Percentiles rank a stretch among this genome's conserved stretches.
Conservation (phyloP, 2,888 invertebrate genomes). For the Drosophila multiciliata region DNA sequence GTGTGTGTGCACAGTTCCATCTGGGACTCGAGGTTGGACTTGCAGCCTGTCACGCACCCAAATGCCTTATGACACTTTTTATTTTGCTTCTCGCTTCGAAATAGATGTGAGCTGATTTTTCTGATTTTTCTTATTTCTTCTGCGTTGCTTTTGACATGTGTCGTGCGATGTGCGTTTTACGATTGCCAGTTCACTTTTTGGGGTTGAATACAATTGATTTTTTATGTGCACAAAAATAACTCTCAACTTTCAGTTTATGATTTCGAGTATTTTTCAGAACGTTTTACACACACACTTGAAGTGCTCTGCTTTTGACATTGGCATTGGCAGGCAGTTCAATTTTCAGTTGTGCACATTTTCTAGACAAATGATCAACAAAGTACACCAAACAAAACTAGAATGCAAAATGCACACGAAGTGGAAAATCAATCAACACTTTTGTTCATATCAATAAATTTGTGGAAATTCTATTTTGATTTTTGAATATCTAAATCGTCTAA, state of each 20-base stretch:
- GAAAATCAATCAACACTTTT: neutral
- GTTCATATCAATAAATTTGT: neutral
- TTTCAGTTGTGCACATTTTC: neutral
- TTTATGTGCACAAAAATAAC: conserved; percentile 58
- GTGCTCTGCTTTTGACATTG: conserved; percentile 59
- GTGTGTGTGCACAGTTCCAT: conserved; percentile 33
- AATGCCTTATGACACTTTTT: conserved; percentile 77
- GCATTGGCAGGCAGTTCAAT: conserved; percentile 46
- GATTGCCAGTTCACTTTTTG: conserved; percentile 35
- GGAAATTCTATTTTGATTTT: neutral
- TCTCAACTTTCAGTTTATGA: conserved; percentile 39
- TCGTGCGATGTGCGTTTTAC: conserved; percentile 28
- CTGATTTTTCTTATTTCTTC: conserved; percentile 35
- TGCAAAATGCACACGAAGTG: neutral
- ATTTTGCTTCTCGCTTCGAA: conserved; percentile 38
- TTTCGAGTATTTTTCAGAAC: conserved; percentile 14
- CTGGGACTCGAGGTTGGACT: conserved; percentile 26
- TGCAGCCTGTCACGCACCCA: conserved; percentile 39
- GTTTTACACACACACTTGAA: conserved; percentile 34
- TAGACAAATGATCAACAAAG: neutral
- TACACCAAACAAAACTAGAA: conserved; percentile 4
- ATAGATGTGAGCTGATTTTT: conserved; percentile 35
- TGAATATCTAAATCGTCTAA: neutral
- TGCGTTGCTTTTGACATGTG: conserved; percentile 66
- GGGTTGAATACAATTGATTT: conserved; percentile 74